phyloP scores from a whole-genome alignment of 2,113 vertebrate species.

The Elgaria multicarinata region DNA sequence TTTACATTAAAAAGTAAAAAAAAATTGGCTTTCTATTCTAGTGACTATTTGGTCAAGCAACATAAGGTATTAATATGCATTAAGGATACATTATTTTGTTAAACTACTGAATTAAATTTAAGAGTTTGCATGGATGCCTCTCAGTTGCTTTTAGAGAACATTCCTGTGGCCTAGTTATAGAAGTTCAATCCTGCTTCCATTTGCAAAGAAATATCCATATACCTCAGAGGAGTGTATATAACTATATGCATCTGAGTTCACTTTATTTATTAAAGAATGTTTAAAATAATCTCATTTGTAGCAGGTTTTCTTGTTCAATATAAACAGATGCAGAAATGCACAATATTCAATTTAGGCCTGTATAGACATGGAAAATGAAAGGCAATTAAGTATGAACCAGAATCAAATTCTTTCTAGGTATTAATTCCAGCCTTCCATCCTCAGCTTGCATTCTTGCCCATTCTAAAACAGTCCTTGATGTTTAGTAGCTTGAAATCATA shows the following conservation, averaged over 20 bases:
- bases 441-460: slow-evolving; percentile 71
- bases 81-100: slow-evolving; percentile 52
- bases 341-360: slow-evolving; percentile 37
- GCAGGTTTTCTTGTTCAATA: slow-evolving; percentile 48
- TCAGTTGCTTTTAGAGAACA: slow-evolving; percentile 51
- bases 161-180: slow-evolving; percentile 10
- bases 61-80: slow-evolving; percentile 51
- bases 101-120: slow-evolving; percentile 61
- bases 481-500: slow-evolving; percentile 68
- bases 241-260: slow-evolving; percentile 45
- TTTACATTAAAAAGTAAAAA: slow-evolving; percentile 41
- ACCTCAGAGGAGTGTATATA: slow-evolving; percentile 43
- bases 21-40: slow-evolving; percentile 51
- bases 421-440: slow-evolving; percentile 69
- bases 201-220: slow-evolving; percentile 55
- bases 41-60: slow-evolving; percentile 63
- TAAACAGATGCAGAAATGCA: slow-evolving; percentile 54
- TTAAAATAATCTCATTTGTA: slow-evolving; percentile 51
- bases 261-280: slow-evolving; percentile 64
- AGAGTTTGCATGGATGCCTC: slow-evolving; percentile 43
- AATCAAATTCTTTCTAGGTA: slow-evolving; percentile 69
- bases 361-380: slow-evolving; percentile 64
- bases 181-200: slow-evolving; percentile 37
- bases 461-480: slow-evolving; percentile 71
- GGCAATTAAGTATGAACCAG: slow-evolving; percentile 53